Base-by-base conservation (phyloP, 2,113 vertebrate genomes). In the Bubalus kerabau region DNA sequence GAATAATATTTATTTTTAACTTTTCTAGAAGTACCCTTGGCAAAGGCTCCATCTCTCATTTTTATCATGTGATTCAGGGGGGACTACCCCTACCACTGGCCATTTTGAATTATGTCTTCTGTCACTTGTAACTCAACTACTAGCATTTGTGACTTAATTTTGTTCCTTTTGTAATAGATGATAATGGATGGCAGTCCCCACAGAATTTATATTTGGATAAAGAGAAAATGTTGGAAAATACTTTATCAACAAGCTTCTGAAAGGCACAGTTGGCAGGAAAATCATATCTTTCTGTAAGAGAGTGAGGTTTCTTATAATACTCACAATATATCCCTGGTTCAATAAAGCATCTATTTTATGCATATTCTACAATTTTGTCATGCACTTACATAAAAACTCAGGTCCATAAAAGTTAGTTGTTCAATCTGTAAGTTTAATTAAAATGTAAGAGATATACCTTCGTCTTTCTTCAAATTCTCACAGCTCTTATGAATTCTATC, bases 351-450 rank as follows among this genome's bases (percentile, higher is more conserved):
- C 28, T 56, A 7, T 89, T 81, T 91, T 46, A 62, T 17, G 80
- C 10, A 43, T 36, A 86, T 59, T 52, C 43, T 80, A 56, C 2
- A 86, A 0, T 92, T 95, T 60, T 95, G 2, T 60, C 54, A 48
- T 48, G 16, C 3, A 50, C 23, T 96, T 94, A 46, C 32, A 78
- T 71, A 83, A 97, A 84, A 95, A 4, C 26, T 95, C 50, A 91
- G 21, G 78, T 81, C 21, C 26, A 71, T 52, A 30, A 84, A 76
- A 56, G 21, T 56, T 64, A 32, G 43, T 90, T 89, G 81, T 76
- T 87, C 87, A 74, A 12, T 21, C 56, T 85, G 24, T 59, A 93
- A 81, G 32, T 92, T 96, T 91, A 95, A 96, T 82, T 76, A 43
- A 97, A 96, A 59, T 36, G 24, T 50, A 78, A 67, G 16, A 7